Evolutionary conservation across 2,797 vertebrate genomes (phyloP), one percentile per base, ranked within the genome.

Genomic region (Alcedo quadribrachys): DNA sequence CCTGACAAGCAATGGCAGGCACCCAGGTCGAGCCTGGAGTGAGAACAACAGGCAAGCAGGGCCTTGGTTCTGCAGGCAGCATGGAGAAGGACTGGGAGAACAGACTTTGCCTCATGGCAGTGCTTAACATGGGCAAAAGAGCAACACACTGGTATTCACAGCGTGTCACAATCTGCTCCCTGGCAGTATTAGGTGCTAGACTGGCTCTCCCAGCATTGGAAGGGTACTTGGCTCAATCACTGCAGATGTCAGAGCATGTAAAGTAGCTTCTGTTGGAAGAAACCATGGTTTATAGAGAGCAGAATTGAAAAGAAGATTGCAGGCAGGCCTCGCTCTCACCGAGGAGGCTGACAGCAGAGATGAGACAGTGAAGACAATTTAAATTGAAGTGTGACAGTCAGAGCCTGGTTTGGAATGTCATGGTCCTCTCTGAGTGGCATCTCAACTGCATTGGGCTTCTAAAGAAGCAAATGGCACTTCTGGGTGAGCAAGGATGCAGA

Each of bases 221-320:
- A 78, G 54, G 20, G 33, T 76, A 27, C 45, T 80, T 90, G 75
- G 67, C 79, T 85, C 63, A 62, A 32, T 33, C n/a, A 19, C 11
- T 82, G 27, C 57, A 66, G 62, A 71, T 94, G 66, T 85, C 66
- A 66, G 65, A 68, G 40, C 11, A 40, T 33, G 45, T 65, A 37
- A 61, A 83, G 74, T 53, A 75, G 71, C 50, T 94, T 82, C 30
- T 69, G 48, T 87, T 77, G 69, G 86, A 80, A 91, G 65, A 80
- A 74, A 66, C 32, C 0, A 1, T 69, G 70, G 68, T 90, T 90
- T 91, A 60, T n/a, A 62, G 66, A 51, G 54, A 74, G 75, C 30
- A 81, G 53, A 65, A 75, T 24, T 71, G 66, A 82, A 92, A 90
- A 73, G 65, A 82, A 71, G 51, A 63, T 61, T 92, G 73, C 48